Conservation (phyloP, 2,888 invertebrate genomes). For the Anodontia alba region DNA sequence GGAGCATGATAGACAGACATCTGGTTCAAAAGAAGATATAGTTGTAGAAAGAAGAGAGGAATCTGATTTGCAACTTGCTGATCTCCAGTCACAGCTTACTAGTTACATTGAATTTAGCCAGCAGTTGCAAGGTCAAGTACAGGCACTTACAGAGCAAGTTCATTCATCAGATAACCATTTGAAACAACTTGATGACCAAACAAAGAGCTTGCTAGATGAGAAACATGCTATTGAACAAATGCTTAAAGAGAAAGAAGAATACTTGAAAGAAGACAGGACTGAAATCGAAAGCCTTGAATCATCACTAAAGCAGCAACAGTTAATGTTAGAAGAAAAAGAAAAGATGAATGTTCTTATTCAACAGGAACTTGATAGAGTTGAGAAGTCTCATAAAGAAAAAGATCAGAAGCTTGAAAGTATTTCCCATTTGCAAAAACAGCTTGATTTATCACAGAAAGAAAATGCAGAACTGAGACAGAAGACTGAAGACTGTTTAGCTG, state of each 20-base stretch:
- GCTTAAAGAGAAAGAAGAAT: conserved; percentile 30
- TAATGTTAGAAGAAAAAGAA: conserved; percentile 53
- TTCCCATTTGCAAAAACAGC: not conserved
- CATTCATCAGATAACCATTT: conserved; percentile 44
- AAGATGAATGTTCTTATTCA: conserved; percentile 55
- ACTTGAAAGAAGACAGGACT: conserved; percentile 21
- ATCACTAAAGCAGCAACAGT: conserved; percentile 31
- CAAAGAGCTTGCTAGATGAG: conserved; percentile 46
- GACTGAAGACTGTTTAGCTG: not conserved
- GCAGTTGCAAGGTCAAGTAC: conserved; percentile 72
- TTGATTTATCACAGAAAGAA: conserved; percentile 22
- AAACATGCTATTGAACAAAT: conserved; percentile 39
- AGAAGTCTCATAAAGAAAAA: not conserved
- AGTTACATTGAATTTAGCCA: conserved; percentile 69
- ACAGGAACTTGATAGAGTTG: conserved; percentile 41
- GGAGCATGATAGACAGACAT: not conserved
- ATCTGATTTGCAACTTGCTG: conserved; percentile 43
- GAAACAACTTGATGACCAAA: conserved; percentile 49
- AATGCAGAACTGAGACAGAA: not conserved
- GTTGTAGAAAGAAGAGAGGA: not conserved
- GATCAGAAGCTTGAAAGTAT: not conserved
- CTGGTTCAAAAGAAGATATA: not conserved
- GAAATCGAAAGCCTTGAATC: conserved; percentile 27
- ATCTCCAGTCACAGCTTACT: conserved; percentile 65
- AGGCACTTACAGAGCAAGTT: conserved; percentile 65